Conservation (phyloP, 2,113 vertebrate species). For the Protobothrops flavoviridis region DNA sequence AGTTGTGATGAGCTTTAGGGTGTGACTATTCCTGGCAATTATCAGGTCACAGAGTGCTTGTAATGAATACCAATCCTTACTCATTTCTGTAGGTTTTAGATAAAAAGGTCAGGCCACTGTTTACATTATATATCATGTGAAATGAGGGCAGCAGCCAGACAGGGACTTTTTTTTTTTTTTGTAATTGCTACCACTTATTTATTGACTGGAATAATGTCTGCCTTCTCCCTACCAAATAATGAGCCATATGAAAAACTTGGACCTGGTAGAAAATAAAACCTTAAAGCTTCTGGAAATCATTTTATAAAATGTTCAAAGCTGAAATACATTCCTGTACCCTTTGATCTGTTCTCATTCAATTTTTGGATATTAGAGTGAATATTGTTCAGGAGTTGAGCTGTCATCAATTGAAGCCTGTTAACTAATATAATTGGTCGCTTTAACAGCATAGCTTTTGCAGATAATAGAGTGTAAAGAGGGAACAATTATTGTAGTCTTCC, state of each 20-base stretch:
- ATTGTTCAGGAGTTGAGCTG: background rate
- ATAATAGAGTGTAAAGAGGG: background rate
- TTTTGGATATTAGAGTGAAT: background rate
- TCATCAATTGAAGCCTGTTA: background rate
- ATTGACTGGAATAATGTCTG: background rate
- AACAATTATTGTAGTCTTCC: background rate
- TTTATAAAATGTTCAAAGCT: background rate
- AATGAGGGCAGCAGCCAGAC: background rate
- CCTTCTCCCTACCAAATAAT: background rate
- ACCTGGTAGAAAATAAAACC: background rate
- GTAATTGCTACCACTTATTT: background rate
- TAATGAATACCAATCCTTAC: slow-evolving; percentile 7
- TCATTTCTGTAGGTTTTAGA: slow-evolving; percentile 18
- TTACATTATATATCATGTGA: background rate
- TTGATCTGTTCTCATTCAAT: background rate
- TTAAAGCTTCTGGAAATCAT: background rate
- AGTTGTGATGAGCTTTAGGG: background rate
- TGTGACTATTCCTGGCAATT: background rate
- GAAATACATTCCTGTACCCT: background rate
- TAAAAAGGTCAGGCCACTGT: background rate
- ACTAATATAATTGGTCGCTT: too few relatives aligned
- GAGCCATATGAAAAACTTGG: background rate
- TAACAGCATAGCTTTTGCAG: too few relatives aligned
- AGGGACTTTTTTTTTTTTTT: background rate
- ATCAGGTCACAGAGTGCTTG: background rate